Percentiles rank a stretch among this genome's conserved stretches.
These are phyloP conservation scores for Anarhynchus alexandrinus DNA, from an alignment of 2,113 vertebrate species.

Conservation along the genomic window DNA sequence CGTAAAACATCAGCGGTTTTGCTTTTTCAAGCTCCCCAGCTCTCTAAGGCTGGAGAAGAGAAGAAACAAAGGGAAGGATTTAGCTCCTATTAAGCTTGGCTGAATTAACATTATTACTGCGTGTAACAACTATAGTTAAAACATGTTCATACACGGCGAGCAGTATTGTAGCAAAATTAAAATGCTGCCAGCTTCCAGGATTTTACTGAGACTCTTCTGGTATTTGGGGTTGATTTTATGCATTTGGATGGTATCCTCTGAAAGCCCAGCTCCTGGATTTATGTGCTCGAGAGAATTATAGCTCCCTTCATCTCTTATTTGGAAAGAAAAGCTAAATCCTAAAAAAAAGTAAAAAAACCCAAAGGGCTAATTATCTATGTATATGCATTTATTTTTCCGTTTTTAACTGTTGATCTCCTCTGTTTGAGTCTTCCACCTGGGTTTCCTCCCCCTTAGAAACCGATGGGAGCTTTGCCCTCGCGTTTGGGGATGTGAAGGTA, in stretches of 20 bases:
- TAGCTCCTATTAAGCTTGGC: background rate
- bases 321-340: background rate
- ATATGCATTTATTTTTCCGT: background rate
- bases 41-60: background rate
- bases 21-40: background rate
- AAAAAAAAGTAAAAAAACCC: background rate
- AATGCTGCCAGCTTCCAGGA: background rate
- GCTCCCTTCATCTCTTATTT: background rate
- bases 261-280: background rate
- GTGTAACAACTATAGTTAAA: background rate
- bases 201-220: background rate
- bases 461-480: background rate
- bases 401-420: background rate
- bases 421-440: background rate
- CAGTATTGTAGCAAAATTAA: background rate
- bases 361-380: background rate
- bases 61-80: constrained; percentile 1
- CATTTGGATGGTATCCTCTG: background rate
- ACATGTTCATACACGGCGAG: background rate
- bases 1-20: background rate
- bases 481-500: background rate
- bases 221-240: background rate
- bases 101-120: background rate
- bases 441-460: background rate
- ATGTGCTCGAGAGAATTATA: background rate